phyloP scores from a whole-genome alignment of 2,113 vertebrate species.

The Marmota flaviventris region DNA sequence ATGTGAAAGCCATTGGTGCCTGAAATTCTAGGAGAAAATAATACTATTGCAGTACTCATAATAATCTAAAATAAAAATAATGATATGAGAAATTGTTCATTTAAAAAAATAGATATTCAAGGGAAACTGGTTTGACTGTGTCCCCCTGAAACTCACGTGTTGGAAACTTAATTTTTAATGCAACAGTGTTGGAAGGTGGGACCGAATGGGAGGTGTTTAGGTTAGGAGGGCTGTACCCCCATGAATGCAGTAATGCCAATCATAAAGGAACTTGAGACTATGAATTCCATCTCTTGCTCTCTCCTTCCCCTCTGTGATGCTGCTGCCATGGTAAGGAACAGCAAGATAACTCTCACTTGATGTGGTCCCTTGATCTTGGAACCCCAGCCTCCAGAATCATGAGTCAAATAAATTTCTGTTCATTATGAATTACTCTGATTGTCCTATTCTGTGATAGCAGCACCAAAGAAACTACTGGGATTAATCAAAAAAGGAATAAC shows the following conservation, averaged over 20 bases:
- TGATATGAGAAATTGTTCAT: neutral
- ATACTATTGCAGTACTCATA: neutral
- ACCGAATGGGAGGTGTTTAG: neutral
- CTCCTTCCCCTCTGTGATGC: neutral
- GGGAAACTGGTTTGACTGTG: conserved; percentile 2
- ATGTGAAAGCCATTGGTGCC: neutral
- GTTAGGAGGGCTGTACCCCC: neutral
- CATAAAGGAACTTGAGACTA: neutral
- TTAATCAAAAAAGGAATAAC: conserved; percentile 27
- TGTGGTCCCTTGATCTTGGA: neutral
- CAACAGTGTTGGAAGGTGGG: neutral
- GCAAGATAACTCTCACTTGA: neutral
- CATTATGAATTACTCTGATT: neutral
- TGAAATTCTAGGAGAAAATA: neutral
- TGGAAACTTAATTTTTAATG: neutral
- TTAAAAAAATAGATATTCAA: neutral
- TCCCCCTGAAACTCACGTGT: neutral
- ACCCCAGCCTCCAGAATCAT: neutral
- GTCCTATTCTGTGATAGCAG: neutral
- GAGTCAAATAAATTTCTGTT: neutral
- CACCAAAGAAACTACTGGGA: neutral
- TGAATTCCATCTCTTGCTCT: neutral
- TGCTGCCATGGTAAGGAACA: neutral
- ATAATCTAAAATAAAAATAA: conserved; percentile 38
- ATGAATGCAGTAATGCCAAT: neutral